A percentile compares a stretch with the other conserved stretches of the same genome.
phyloP scores from a whole-genome alignment of 2,888 invertebrate species.

The Camptogramma bilineatum region DNA sequence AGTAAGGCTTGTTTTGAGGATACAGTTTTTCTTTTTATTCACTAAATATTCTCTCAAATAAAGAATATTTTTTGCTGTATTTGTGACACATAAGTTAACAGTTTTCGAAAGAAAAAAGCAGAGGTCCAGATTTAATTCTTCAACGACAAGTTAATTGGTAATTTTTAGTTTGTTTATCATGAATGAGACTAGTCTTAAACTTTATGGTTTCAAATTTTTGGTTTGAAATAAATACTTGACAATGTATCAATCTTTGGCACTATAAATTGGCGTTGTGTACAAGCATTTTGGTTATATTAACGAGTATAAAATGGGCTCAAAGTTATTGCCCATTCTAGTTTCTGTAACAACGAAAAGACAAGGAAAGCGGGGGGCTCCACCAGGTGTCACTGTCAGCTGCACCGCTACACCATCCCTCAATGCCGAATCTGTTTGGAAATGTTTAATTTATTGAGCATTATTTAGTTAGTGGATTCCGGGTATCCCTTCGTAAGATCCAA shows the following conservation, averaged over 20 bases:
- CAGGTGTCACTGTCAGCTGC: slow-evolving; percentile 36
- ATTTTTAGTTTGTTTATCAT: too few species aligned
- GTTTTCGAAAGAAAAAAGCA: too few species aligned
- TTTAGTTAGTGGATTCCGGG: slow-evolving; percentile 25
- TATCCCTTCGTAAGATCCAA: slow-evolving; percentile 12
- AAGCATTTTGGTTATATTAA: not conserved
- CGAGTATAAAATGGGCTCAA: not conserved
- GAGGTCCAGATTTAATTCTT: too few species aligned
- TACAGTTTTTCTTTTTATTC: too few species aligned
- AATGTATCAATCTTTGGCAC: too few species aligned
- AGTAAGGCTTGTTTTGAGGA: too few species aligned
- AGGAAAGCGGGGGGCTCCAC: slow-evolving; percentile 16
- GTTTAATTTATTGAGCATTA: slow-evolving; percentile 33
- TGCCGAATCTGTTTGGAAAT: slow-evolving; percentile 31
- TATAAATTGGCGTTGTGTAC: not conserved
- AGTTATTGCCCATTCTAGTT: slow-evolving; percentile 23
- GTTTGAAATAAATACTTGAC: too few species aligned
- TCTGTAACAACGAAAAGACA: slow-evolving; percentile 9
- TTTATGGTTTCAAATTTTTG: too few species aligned
- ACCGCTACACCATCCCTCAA: slow-evolving; percentile 31
- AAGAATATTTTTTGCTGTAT: too few species aligned
- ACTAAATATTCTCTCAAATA: too few species aligned
- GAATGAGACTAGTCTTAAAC: not conserved
- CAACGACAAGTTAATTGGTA: too few species aligned
- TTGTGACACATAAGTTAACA: too few species aligned